Percentiles rank a stretch among this genome's conserved stretches.
These are phyloP conservation scores for Ptychoptera contaminata DNA, from an alignment of 2,888 invertebrate species.

Conservation along the genomic window DNA sequence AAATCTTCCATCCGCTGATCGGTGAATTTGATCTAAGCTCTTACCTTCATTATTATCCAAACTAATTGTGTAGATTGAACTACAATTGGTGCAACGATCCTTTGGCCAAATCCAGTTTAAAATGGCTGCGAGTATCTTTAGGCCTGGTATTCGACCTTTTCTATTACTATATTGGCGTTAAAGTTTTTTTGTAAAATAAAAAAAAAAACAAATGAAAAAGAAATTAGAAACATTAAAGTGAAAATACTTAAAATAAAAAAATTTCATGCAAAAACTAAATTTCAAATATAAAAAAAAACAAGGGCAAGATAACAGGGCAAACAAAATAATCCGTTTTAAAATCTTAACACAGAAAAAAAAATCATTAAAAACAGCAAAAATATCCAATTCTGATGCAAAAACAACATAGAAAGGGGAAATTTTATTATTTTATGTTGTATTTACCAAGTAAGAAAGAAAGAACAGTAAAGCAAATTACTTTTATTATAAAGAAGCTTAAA, in stretches of 20 bases:
- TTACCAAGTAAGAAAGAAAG: no score
- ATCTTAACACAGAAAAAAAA: no score
- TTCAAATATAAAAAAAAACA: no score
- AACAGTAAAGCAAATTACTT: no score
- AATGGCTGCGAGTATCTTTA: constrained; percentile 54
- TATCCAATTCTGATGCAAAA: no score
- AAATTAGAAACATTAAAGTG: background rate
- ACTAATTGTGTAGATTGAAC: constrained; percentile 29
- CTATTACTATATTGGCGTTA: constrained; percentile 51
- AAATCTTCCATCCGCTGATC: constrained; percentile 60
- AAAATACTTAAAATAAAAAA: background rate
- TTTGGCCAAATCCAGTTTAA: constrained; percentile 64
- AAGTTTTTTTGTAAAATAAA: constrained; percentile 2
- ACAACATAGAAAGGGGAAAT: no score
- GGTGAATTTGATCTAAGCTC: constrained; percentile 49
- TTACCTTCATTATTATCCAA: constrained; percentile 27
- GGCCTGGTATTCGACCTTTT: constrained; percentile 89
- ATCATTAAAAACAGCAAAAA: no score
- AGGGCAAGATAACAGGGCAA: background rate
- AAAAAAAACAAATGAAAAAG: background rate
- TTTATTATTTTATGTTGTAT: no score
- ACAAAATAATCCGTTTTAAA: no score
- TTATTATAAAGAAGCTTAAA: no score
- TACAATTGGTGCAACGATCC: constrained; percentile 45
- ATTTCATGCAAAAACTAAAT: background rate